These are phyloP conservation scores for Oscheius sp. DNA, from an alignment of 2,888 invertebrate genomes.

Conservation along the genomic window DNA sequence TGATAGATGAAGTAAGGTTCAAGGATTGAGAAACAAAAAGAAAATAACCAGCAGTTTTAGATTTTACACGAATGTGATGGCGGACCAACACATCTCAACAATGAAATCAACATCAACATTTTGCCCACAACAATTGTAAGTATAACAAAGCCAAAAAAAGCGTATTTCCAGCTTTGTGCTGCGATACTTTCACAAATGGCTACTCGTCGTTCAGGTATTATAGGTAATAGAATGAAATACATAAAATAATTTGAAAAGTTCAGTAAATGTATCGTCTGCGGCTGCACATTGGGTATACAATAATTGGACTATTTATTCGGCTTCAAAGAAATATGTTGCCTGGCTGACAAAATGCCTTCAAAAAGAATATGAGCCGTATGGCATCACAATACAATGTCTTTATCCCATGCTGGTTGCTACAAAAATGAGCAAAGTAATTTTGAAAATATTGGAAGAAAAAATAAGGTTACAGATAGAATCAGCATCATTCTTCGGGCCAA, in stretches of 20 bases:
- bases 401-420: conserved; percentile 67
- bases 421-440: conserved; percentile 61
- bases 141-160: background rate
- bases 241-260: too few relatives aligned
- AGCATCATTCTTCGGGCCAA: conserved; percentile 62
- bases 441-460: background rate
- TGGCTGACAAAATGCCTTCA: conserved; percentile 69
- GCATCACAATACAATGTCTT: conserved; percentile 70
- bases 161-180: conserved; percentile 78
- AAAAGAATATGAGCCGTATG: conserved; percentile 71
- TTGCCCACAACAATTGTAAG: background rate
- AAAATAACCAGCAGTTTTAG: conserved; percentile 14
- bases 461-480: background rate
- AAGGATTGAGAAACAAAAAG: background rate
- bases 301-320: conserved; percentile 80
- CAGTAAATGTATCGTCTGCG: conserved; percentile 85
- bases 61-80: conserved; percentile 62
- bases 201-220: conserved; percentile 81
- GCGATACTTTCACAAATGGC: conserved; percentile 87
- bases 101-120: conserved; percentile 80
- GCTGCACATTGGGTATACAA: conserved; percentile 81
- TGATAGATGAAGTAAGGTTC: background rate
- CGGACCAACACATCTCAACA: conserved; percentile 57
- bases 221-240: too few relatives aligned
- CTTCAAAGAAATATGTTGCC: conserved; percentile 77